Evolutionary conservation across 2,113 vertebrate species (phyloP).

Genomic region (Dinomys branickii): DNA sequence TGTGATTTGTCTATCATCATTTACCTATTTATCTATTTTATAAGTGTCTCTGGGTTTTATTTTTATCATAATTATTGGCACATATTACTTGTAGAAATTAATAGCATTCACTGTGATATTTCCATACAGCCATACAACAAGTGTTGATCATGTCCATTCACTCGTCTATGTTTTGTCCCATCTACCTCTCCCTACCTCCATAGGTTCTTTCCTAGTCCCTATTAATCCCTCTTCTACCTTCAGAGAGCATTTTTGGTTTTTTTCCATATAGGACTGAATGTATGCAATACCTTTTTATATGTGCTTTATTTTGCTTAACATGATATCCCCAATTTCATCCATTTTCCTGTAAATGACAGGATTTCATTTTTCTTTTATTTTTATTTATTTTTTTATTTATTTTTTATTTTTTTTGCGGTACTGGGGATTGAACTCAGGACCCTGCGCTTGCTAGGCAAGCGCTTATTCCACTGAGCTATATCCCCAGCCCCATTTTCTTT

Average conservation of each 20-base stretch:
- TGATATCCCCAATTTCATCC: not conserved
- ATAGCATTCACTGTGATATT: not conserved
- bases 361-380: not conserved
- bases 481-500: too few relatives aligned
- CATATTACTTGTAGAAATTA: not conserved
- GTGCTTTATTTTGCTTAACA: not conserved
- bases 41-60: not conserved
- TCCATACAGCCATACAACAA: not conserved
- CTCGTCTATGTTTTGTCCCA: not conserved
- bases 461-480: too few relatives aligned
- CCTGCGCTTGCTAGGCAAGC: too few relatives aligned
- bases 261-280: not conserved
- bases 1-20: not conserved
- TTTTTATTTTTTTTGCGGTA: too few relatives aligned
- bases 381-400: too few relatives aligned
- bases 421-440: too few relatives aligned
- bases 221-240: not conserved
- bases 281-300: not conserved
- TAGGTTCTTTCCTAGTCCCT: not conserved
- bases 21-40: not conserved
- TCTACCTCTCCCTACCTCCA: not conserved
- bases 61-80: not conserved
- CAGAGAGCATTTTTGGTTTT: not conserved
- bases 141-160: not conserved
- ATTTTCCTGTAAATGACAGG: not conserved